These are phyloP conservation scores for Mesorhabditis spiculigera DNA, from an alignment of 2,888 invertebrate species.

Conservation along the genomic window DNA sequence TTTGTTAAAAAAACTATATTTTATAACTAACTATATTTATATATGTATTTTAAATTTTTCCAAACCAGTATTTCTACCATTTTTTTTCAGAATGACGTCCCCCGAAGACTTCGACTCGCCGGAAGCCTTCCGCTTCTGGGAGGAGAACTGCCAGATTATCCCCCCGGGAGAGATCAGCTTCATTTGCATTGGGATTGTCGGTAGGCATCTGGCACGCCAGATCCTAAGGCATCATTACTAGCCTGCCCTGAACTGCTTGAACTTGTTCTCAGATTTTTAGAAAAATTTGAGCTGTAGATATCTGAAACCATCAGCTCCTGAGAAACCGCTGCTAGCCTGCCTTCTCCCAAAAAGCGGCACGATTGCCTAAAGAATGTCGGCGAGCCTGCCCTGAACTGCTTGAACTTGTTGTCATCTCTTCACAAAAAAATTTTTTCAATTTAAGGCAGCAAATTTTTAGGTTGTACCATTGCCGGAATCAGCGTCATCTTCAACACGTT, in stretches of 20 bases:
- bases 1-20: no score
- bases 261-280: no score
- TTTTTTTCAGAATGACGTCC: background rate
- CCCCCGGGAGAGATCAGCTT: constrained; percentile 42
- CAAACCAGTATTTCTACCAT: no score
- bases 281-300: background rate
- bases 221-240: no score
- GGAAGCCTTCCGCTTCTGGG: constrained; percentile 39
- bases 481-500: constrained; percentile 53
- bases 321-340: no score
- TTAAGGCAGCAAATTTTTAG: constrained; percentile 19
- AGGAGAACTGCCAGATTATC: constrained; percentile 42
- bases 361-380: background rate
- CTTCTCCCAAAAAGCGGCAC: background rate
- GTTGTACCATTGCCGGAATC: constrained; percentile 42
- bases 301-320: no score
- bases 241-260: no score
- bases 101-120: background rate
- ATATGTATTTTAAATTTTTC: no score
- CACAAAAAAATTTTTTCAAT: background rate
- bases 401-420: background rate
- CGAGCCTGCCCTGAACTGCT: background rate
- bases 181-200: background rate
- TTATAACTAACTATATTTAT: no score
- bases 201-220: background rate